Conservation (phyloP, 2,113 vertebrate species). For the Macquaria ambigua region DNA sequence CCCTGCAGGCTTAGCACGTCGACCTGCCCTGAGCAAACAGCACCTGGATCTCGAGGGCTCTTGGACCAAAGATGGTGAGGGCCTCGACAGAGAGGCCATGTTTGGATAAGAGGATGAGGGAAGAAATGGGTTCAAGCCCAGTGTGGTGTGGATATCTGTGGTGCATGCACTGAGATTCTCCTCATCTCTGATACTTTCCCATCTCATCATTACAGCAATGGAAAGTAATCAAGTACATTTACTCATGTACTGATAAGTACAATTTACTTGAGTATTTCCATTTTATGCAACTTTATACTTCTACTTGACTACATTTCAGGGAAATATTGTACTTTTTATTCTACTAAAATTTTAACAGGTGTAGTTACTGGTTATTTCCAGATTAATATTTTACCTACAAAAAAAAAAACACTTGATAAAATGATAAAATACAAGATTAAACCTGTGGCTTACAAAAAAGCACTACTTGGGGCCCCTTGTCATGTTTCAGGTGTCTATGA, state of each 20-base stretch:
- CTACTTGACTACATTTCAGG: not conserved
- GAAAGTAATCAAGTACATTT: not conserved
- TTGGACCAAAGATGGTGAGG: slow-evolving; percentile 43
- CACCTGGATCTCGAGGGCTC: slow-evolving; percentile 8
- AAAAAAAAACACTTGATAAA: not conserved
- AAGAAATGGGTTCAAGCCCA: slow-evolving; percentile 17
- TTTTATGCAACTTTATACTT: not conserved
- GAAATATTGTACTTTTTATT: not conserved
- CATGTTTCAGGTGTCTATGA: not conserved
- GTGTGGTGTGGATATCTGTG: slow-evolving; percentile 1
- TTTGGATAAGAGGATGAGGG: slow-evolving; percentile 45
- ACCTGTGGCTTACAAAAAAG: not conserved
- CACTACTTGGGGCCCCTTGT: not conserved
- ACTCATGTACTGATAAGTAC: not conserved
- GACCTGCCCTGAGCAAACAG: slow-evolving; percentile 68
- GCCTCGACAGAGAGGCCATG: slow-evolving; percentile 21
- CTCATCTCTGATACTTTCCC: not conserved
- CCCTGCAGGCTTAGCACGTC: slow-evolving; percentile 43
- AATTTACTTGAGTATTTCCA: not conserved
- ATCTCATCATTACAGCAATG: not conserved
- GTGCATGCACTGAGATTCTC: not conserved
- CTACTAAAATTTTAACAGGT: not conserved
- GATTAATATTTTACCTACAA: not conserved
- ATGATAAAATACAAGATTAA: not conserved
- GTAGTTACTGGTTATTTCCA: no score